These are phyloP conservation scores for Xanthia togata DNA, from an alignment of 2,888 invertebrate species.

Conservation along the genomic window DNA sequence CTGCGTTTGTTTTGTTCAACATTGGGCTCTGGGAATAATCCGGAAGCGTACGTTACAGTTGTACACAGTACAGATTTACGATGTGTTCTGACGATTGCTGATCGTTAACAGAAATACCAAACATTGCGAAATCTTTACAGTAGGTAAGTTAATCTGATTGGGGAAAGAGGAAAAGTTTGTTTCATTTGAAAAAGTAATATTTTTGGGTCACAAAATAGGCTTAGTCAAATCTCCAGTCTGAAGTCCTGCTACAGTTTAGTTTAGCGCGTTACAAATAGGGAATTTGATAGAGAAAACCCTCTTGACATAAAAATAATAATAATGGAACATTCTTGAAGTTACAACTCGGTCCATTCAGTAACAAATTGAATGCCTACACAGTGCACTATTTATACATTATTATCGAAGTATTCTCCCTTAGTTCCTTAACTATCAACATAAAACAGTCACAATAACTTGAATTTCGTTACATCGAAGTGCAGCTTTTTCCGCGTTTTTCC, in stretches of 20 bases:
- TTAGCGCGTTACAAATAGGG: neutral
- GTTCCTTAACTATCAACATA: neutral
- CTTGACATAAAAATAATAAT: neutral
- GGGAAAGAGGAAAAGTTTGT: neutral
- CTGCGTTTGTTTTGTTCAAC: slow-evolving; percentile 47
- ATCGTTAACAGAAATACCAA: slow-evolving; percentile 49
- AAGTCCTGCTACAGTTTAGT: neutral
- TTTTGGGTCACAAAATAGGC: neutral
- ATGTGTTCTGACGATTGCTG: slow-evolving; percentile 44
- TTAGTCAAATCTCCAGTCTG: neutral
- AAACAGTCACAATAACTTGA: slow-evolving; percentile 47
- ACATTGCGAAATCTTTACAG: slow-evolving; percentile 6
- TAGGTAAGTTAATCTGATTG: too few species aligned
- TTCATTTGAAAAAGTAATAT: neutral
- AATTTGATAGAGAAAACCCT: neutral
- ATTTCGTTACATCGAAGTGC: slow-evolving; percentile 60
- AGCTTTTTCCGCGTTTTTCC: slow-evolving; percentile 69
- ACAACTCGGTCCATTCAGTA: neutral
- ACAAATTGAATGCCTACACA: neutral
- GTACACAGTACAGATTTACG: slow-evolving; percentile 45
- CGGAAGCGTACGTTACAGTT: slow-evolving; percentile 40
- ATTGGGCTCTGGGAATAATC: slow-evolving; percentile 48
- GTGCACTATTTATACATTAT: neutral
- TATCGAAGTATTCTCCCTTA: neutral
- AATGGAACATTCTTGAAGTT: neutral